These are phyloP conservation scores for Periphyllus acericola DNA, from an alignment of 2,888 invertebrate genomes.

Conservation along the genomic window DNA sequence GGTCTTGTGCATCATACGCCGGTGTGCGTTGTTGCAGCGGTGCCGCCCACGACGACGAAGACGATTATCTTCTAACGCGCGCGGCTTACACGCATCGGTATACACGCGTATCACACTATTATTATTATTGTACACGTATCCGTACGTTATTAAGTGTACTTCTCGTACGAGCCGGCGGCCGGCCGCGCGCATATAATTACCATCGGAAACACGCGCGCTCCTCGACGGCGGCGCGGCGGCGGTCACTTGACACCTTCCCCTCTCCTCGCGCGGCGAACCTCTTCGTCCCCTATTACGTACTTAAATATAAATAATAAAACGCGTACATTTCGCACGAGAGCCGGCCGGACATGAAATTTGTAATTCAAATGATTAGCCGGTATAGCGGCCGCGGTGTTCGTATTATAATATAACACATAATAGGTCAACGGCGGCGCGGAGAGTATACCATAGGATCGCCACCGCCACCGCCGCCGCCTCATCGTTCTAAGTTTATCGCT, in stretches of 20 bases:
- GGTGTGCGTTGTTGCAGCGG: too few species aligned
- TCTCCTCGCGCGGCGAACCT: neutral
- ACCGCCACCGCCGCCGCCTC: neutral
- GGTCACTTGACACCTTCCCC: neutral
- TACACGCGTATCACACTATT: neutral
- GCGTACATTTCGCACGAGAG: constrained; percentile 16
- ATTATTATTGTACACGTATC: constrained; percentile 1
- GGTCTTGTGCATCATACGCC: too few species aligned
- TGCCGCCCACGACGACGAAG: too few species aligned
- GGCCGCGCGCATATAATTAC: constrained; percentile 1
- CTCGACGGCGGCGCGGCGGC: too few species aligned
- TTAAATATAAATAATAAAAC: constrained; percentile 6
- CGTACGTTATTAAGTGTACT: neutral
- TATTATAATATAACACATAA: neutral
- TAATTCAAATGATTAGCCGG: constrained; percentile 43
- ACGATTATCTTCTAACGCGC: too few species aligned
- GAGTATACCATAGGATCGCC: too few species aligned
- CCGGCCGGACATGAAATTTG: constrained; percentile 40
- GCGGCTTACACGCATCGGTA: too few species aligned
- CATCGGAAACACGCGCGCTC: too few species aligned
- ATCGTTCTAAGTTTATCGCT: neutral
- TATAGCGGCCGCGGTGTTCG: neutral
- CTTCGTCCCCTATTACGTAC: neutral
- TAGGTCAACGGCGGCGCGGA: neutral
- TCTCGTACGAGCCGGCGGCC: neutral